These are phyloP conservation scores for Tachina lurida DNA, from an alignment of 2,888 invertebrate species.

Conservation along the genomic window DNA sequence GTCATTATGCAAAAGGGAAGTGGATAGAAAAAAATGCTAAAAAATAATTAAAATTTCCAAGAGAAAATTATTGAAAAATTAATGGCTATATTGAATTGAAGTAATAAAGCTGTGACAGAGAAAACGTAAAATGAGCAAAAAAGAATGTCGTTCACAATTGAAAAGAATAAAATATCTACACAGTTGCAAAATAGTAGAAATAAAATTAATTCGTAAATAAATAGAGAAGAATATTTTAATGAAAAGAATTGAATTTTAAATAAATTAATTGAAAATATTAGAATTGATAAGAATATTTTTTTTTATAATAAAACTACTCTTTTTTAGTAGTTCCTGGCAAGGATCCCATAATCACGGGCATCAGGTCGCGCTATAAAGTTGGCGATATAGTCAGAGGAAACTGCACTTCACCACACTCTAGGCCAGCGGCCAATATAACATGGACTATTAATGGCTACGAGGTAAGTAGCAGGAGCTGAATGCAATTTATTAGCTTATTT, in stretches of 20 bases:
- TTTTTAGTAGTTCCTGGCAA: slow-evolving; percentile 83
- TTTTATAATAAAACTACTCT: not conserved
- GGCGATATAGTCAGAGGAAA: slow-evolving; percentile 84
- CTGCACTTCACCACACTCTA: slow-evolving; percentile 85
- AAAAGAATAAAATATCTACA: not conserved
- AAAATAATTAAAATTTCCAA: slow-evolving; percentile 45
- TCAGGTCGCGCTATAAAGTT: slow-evolving; percentile 84
- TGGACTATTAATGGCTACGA: slow-evolving; percentile 85
- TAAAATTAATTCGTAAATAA: not conserved
- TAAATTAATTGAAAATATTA: not conserved
- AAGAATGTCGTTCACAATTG: not conserved
- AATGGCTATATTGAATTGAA: slow-evolving; percentile 48
- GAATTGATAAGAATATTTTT: no score
- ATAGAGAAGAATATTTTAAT: not conserved
- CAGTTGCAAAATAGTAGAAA: not conserved
- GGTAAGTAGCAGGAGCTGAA: slow-evolving; percentile 76
- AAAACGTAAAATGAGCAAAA: not conserved
- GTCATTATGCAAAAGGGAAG: slow-evolving; percentile 59
- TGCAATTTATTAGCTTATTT: not conserved
- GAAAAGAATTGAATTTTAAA: not conserved
- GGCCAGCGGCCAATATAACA: slow-evolving; percentile 85
- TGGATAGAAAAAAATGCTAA: slow-evolving; percentile 36
- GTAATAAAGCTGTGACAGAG: slow-evolving; percentile 21
- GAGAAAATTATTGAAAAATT: slow-evolving; percentile 47
- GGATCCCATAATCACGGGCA: slow-evolving; percentile 84